These are phyloP conservation scores for Temnothorax nylanderi DNA, from an alignment of 1,140 invertebrate genomes.

Conservation along the genomic window DNA sequence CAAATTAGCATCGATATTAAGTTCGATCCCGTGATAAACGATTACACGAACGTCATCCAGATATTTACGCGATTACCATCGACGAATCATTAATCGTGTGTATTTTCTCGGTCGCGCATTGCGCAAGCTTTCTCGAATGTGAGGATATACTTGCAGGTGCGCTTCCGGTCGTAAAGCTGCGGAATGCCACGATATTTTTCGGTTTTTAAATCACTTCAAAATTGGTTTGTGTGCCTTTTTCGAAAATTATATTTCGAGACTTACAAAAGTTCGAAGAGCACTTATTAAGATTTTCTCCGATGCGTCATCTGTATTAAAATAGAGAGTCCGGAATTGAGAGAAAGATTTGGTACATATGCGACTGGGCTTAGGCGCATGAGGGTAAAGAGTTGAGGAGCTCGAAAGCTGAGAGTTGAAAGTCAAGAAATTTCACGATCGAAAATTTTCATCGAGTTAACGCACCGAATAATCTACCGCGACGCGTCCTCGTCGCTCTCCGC, in stretches of 20 bases:
- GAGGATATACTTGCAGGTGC: background rate
- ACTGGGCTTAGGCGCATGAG: background rate
- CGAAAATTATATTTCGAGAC: background rate
- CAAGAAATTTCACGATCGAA: conserved; percentile 39
- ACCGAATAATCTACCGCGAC: conserved; percentile 59
- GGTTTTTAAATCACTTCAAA: background rate
- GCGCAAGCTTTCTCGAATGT: background rate
- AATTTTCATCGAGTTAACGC: conserved; percentile 50
- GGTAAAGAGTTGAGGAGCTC: background rate
- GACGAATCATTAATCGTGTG: conserved; percentile 38
- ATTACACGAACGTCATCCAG: conserved; percentile 52
- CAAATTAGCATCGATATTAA: conserved; percentile 52
- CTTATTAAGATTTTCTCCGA: background rate
- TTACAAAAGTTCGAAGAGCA: background rate
- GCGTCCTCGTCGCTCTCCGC: conserved; percentile 24
- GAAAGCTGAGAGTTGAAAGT: conserved; percentile 16
- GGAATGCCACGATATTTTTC: background rate
- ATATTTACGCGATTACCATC: conserved; percentile 40
- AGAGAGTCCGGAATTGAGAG: background rate
- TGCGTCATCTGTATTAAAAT: background rate
- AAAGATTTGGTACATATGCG: background rate
- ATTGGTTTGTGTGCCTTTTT: background rate
- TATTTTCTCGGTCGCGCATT: conserved; percentile 4
- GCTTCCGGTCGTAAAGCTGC: background rate
- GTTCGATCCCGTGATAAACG: conserved; percentile 37